Base-by-base conservation (phyloP, 1,140 invertebrate genomes). In the Cyphomyrmex costatus region DNA sequence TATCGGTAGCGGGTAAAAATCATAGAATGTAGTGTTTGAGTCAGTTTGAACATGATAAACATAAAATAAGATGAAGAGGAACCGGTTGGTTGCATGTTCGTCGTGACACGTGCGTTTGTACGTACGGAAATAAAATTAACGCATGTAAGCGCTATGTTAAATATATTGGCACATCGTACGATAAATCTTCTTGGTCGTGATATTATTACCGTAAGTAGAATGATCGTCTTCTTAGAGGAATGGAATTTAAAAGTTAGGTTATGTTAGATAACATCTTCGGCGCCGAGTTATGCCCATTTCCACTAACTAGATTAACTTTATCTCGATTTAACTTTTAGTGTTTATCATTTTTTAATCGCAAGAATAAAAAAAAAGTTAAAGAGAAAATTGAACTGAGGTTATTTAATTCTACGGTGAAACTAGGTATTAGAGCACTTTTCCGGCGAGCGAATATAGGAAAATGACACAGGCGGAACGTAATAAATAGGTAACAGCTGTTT, bases 121-220 rank as follows among this genome's bases (percentile, higher is more conserved):
- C 16, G 7, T 19, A 66, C 1, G 2, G 12, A 36, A 36, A 7
- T 21, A 53, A 27, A 46, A 3, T 1, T 46, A 30, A 73, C 2
- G 12, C 1, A 70, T n/a, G 27, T 46, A 30, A 3, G 8, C 19
- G 58, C 27, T 33, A 83, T 83, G 66, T 49, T 74, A 21, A 74
- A 21, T 60, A 10, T 10, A 24, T 30, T 82, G 10, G 3, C 19
- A 21, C 36, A 19, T 12, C 53, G 14, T 60, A 49, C 56, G 14
- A 49, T 27, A 12, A 73, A 49, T 61, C 6, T 73, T 0, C 4
- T 83, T 60, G 8, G 21, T 46, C 19, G 3, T 14, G 10, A 61
- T 16, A 49, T 83, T 4, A 19, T 24, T 53, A 21, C 19, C 4
- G 79, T 83, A 61, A 73, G 68, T 74, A 83, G 70, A 33, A 33